Conservation (phyloP, 1,140 invertebrate genomes). For the Hypothenemus hampei region DNA sequence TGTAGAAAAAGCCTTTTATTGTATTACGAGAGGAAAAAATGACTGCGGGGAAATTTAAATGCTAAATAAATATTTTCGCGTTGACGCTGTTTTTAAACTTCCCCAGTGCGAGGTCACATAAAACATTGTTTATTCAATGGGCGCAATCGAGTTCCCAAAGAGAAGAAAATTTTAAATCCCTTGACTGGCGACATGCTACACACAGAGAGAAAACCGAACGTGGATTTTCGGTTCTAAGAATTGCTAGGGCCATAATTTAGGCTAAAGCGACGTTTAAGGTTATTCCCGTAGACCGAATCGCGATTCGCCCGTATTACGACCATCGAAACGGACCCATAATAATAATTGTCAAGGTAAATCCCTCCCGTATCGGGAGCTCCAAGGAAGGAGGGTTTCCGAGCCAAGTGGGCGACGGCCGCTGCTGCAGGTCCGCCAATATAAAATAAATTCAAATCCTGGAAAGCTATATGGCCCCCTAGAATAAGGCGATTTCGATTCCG, state of each 20-base stretch:
- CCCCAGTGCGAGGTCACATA: too few relatives aligned
- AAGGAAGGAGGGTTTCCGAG: too few relatives aligned
- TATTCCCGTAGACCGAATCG: conserved; percentile 20
- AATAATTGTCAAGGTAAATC: conserved; percentile 29
- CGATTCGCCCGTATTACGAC: conserved; percentile 20
- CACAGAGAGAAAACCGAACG: too few relatives aligned
- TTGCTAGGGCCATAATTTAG: conserved; percentile 25
- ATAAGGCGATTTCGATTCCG: conserved; percentile 22
- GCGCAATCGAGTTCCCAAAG: background rate
- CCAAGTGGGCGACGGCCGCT: conserved; percentile 12
- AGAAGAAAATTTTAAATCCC: conserved; percentile 13
- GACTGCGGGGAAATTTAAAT: too few relatives aligned
- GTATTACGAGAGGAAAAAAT: too few relatives aligned
- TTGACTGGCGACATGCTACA: conserved; percentile 22
- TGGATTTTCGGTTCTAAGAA: too few relatives aligned
- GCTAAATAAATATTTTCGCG: too few relatives aligned
- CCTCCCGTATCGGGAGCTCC: conserved; percentile 9
- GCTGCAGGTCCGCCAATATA: too few relatives aligned
- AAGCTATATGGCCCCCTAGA: conserved; percentile 17
- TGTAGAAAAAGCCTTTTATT: too few relatives aligned
- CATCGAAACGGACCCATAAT: conserved; percentile 18
- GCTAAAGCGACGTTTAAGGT: conserved; percentile 20
- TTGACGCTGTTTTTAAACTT: too few relatives aligned
- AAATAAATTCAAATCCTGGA: conserved; percentile 25
- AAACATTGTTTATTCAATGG: too few relatives aligned